Conservation (phyloP, 2,113 vertebrate species). For the Anarrhichthys ocellatus region DNA sequence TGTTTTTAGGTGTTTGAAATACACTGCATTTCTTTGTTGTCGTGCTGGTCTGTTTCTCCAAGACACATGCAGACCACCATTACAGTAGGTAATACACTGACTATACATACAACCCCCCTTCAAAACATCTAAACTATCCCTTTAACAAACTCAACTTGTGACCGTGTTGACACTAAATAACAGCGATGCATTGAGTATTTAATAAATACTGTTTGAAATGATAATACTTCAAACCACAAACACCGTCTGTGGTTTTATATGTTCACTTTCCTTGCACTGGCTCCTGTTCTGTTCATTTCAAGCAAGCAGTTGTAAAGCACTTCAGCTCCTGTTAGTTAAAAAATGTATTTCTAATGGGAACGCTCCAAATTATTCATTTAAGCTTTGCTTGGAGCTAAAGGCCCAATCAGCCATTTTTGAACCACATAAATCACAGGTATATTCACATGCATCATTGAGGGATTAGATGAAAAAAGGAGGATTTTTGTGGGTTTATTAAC, state of each 20-base stretch:
- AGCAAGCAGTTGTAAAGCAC: background rate
- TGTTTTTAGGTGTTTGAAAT: background rate
- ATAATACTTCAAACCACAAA: background rate
- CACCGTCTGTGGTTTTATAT: background rate
- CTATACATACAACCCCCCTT: background rate
- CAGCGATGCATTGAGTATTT: background rate
- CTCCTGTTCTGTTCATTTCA: background rate
- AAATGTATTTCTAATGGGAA: background rate
- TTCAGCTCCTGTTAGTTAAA: background rate
- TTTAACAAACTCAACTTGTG: background rate
- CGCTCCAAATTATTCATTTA: background rate
- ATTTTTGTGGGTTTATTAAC: background rate
- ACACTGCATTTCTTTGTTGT: background rate
- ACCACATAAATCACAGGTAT: constrained; percentile 1
- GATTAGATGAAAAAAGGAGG: background rate
- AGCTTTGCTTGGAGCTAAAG: background rate
- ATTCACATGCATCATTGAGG: background rate
- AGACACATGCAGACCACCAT: background rate
- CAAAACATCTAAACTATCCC: background rate
- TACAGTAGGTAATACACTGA: background rate
- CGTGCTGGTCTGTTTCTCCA: background rate
- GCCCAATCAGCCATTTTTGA: background rate
- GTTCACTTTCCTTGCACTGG: background rate
- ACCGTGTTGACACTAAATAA: background rate
- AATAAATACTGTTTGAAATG: too few relatives aligned